phyloP scores from a whole-genome alignment of 2,113 vertebrate species.

The Cynopterus brachyotis region DNA sequence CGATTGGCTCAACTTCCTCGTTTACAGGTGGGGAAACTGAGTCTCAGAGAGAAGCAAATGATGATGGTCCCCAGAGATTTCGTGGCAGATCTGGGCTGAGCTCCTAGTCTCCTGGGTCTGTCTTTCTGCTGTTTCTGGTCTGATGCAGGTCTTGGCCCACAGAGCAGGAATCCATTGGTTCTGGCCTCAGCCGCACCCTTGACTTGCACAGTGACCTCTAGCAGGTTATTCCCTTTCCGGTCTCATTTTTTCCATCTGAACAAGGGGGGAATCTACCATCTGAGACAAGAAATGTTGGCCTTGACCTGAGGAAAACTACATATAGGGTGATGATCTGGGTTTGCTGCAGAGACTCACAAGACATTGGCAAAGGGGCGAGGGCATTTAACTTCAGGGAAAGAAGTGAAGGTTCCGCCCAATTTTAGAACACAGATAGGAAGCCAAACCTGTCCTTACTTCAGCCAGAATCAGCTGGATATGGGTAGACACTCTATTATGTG shows the following conservation, averaged over 20 bases:
- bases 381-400: neutral
- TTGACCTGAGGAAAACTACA: neutral
- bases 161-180: neutral
- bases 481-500: neutral
- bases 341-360: neutral
- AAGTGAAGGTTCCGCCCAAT: neutral
- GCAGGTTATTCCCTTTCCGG: neutral
- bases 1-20: neutral
- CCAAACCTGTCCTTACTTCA: neutral
- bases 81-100: neutral
- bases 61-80: neutral
- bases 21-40: slow-evolving; percentile 43
- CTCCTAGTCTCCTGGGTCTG: neutral
- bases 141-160: neutral
- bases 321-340: neutral
- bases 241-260: neutral
- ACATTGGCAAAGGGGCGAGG: neutral
- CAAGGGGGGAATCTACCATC: neutral
- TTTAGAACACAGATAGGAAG: neutral
- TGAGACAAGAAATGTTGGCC: neutral
- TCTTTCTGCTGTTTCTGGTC: neutral
- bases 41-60: neutral
- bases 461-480: neutral
- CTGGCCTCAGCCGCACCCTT: neutral
- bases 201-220: neutral